phyloP scores from a whole-genome alignment of 2,797 vertebrate genomes.

The Novumbra hubbsi region DNA sequence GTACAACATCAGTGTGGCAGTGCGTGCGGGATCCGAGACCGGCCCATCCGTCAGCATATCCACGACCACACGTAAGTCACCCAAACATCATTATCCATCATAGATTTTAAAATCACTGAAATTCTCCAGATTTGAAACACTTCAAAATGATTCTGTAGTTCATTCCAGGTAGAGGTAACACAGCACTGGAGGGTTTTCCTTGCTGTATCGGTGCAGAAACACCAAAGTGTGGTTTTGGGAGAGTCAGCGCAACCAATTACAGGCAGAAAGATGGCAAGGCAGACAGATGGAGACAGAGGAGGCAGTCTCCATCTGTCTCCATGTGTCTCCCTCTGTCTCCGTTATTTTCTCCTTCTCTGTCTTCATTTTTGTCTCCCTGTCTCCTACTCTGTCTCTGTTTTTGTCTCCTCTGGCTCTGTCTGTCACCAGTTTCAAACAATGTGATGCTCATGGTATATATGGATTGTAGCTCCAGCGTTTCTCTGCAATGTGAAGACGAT shows the following conservation, averaged over 20 bases:
- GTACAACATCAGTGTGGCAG: conserved; percentile 10
- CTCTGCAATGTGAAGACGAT: accelerated
- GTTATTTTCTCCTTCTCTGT: neutral
- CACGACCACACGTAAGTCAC: conserved; percentile 37
- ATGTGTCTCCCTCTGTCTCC: neutral
- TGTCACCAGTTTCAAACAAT: neutral
- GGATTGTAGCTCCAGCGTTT: conserved; percentile 26
- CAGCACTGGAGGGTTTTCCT: too few species aligned
- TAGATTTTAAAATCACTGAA: too few species aligned
- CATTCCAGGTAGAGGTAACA: too few species aligned
- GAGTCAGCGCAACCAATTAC: too few species aligned
- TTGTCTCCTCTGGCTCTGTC: conserved; percentile 24
- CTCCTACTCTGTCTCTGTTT: neutral
- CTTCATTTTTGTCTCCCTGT: neutral
- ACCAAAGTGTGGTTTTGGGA: too few species aligned
- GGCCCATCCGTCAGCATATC: accelerated
- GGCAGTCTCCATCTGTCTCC: neutral
- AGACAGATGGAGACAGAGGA: too few species aligned
- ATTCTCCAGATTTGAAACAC: too few species aligned
- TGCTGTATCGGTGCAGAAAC: too few species aligned
- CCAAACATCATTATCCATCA: neutral
- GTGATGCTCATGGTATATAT: conserved; percentile 44
- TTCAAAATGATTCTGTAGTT: too few species aligned
- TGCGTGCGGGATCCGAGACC: accelerated
- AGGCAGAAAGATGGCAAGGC: too few species aligned